Percentiles rank a stretch among this genome's conserved stretches.
phyloP scores from a whole-genome alignment of 2,888 invertebrate species.

The Myopa tessellatipennis region DNA sequence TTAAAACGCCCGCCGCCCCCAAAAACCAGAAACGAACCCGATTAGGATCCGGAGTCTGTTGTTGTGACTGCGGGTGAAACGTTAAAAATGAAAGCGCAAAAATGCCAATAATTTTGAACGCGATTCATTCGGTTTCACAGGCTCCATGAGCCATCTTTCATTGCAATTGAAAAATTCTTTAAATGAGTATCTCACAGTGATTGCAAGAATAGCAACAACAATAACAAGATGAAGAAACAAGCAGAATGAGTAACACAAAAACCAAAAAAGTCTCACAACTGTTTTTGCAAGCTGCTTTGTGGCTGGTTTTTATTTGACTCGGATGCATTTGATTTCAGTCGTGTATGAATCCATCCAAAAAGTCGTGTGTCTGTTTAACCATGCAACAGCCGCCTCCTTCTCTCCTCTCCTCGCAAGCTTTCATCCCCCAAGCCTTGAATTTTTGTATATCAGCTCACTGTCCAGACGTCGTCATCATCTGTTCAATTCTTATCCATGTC shows the following conservation, averaged over 20 bases:
- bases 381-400: background rate
- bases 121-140: conserved; percentile 14
- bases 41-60: background rate
- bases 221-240: conserved; percentile 32
- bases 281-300: too few relatives aligned
- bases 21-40: conserved; percentile 5
- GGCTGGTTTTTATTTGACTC: background rate
- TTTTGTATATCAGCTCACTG: too few relatives aligned
- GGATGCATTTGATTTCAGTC: conserved; percentile 42
- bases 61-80: conserved; percentile 20
- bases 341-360: conserved; percentile 12
- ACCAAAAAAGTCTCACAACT: too few relatives aligned
- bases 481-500: conserved; percentile 21
- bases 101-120: conserved; percentile 22
- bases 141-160: background rate
- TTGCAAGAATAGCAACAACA: conserved; percentile 25
- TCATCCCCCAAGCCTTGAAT: too few relatives aligned
- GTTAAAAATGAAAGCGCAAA: conserved; percentile 24
- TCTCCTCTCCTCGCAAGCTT: background rate
- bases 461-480: conserved; percentile 9
- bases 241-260: too few relatives aligned
- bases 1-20: conserved; percentile 50
- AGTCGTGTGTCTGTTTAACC: background rate
- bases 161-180: conserved; percentile 20
- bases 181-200: conserved; percentile 27